A percentile compares a stretch with the other conserved stretches of the same genome.
Conservation (phyloP, 2,797 vertebrate genomes). For the Sebastiscus albofasciatus region DNA sequence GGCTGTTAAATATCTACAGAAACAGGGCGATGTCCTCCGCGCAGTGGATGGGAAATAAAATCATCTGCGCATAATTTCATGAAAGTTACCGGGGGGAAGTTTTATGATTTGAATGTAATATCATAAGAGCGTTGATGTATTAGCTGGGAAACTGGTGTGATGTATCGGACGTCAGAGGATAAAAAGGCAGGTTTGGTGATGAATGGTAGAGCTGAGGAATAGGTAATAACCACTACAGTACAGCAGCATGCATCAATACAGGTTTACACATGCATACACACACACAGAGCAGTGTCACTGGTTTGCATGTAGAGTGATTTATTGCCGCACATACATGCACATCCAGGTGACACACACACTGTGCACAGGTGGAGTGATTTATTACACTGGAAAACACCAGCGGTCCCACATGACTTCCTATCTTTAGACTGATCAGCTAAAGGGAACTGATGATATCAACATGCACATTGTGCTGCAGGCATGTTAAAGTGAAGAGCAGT, state of each 20-base stretch:
- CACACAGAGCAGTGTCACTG: neutral
- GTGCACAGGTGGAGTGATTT: slow-evolving; percentile 52
- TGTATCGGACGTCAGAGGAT: too few relatives aligned
- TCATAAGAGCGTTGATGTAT: neutral
- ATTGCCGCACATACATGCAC: slow-evolving; percentile 2
- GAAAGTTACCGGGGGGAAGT: too few relatives aligned
- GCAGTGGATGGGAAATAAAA: too few relatives aligned
- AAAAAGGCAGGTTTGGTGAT: neutral
- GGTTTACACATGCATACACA: neutral
- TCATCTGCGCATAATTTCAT: too few relatives aligned
- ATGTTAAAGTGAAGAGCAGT: neutral
- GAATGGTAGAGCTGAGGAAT: neutral
- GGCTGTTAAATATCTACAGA: too few relatives aligned
- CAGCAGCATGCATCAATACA: neutral
- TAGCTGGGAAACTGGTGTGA: neutral
- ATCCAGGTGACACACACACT: neutral
- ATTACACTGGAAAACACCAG: slow-evolving; percentile 25
- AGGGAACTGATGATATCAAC: slow-evolving; percentile 16
- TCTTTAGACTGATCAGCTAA: slow-evolving; percentile 12
- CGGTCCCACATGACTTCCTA: slow-evolving; percentile 2
- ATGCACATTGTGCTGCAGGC: neutral
- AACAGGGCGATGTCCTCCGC: too few relatives aligned
- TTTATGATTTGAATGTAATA: neutral
- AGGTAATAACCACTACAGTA: neutral
- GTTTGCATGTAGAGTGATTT: slow-evolving; percentile 24